Evolutionary conservation across 2,888 invertebrate species (phyloP).

Genomic region (Agrochola lota): DNA sequence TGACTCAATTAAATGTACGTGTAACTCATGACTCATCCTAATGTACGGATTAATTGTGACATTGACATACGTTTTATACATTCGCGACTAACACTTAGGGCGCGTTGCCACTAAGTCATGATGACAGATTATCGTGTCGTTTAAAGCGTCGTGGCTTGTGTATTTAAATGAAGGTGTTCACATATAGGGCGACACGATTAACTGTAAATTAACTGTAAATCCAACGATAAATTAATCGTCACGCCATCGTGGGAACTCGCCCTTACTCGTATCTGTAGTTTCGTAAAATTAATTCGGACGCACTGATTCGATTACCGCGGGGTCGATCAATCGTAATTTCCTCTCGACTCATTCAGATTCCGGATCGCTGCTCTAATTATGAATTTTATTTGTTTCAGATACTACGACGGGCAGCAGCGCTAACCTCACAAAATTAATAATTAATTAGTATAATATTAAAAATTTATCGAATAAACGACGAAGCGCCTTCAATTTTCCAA

Average conservation of each 20-base stretch:
- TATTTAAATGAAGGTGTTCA: no score
- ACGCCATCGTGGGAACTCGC: no score
- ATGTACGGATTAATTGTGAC: constrained; percentile 55
- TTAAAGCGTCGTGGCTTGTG: no score
- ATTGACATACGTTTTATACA: constrained; percentile 29
- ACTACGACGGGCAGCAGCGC: constrained; percentile 75
- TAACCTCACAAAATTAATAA: constrained; percentile 72
- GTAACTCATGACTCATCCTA: constrained; percentile 61
- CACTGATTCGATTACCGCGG: constrained; percentile 73
- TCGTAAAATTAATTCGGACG: constrained; percentile 74
- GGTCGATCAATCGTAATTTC: constrained; percentile 76
- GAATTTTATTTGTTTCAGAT: constrained; percentile 86
- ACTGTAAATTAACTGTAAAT: no score
- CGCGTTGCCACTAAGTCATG: no score
- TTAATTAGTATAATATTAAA: constrained; percentile 70
- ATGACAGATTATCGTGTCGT: no score
- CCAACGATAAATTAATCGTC: no score
- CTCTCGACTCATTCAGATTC: constrained; percentile 66
- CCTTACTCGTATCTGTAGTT: constrained; percentile 22
- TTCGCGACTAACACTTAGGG: constrained; percentile 11
- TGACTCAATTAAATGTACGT: constrained; percentile 71
- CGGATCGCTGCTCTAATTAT: constrained; percentile 73
- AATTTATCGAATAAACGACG: constrained; percentile 80
- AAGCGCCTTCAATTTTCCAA: constrained; percentile 87
- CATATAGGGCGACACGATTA: no score